These are phyloP conservation scores for Equus przewalskii DNA, from an alignment of 2,113 vertebrate genomes.

Conservation along the genomic window DNA sequence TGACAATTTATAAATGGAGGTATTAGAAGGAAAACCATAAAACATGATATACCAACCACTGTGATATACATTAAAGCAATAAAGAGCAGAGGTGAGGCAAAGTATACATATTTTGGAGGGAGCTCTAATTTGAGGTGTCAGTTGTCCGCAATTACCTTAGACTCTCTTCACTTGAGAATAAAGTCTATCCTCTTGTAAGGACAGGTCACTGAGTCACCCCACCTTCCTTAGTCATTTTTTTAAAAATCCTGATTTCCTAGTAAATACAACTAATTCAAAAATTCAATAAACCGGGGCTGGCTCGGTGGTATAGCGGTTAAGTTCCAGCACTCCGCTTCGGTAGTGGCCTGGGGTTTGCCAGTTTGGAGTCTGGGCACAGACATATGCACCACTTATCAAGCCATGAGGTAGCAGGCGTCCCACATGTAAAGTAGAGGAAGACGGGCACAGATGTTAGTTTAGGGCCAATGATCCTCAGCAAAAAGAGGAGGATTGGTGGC, in stretches of 20 bases:
- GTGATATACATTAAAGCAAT: neutral
- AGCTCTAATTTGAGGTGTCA: neutral
- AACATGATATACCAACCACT: neutral
- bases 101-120: neutral
- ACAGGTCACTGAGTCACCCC: neutral
- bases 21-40: neutral
- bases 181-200: neutral
- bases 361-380: no score
- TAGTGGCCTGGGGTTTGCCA: no score
- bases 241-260: neutral
- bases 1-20: constrained; percentile 23
- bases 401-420: no score
- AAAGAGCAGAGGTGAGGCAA: neutral
- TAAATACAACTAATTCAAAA: constrained; percentile 2
- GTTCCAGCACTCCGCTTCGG: no score
- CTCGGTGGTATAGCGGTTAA: no score
- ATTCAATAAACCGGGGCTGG: neutral
- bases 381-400: no score
- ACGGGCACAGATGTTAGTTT: no score
- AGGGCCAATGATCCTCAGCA: no score
- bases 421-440: no score
- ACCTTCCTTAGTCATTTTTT: neutral
- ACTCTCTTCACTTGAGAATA: neutral
- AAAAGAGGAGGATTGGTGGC: no score
- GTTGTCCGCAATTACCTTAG: neutral